A percentile compares a stretch with the other conserved stretches of the same genome.
Evolutionary conservation across 2,797 vertebrate genomes (phyloP).

Genomic region (Hirundo rustica): DNA sequence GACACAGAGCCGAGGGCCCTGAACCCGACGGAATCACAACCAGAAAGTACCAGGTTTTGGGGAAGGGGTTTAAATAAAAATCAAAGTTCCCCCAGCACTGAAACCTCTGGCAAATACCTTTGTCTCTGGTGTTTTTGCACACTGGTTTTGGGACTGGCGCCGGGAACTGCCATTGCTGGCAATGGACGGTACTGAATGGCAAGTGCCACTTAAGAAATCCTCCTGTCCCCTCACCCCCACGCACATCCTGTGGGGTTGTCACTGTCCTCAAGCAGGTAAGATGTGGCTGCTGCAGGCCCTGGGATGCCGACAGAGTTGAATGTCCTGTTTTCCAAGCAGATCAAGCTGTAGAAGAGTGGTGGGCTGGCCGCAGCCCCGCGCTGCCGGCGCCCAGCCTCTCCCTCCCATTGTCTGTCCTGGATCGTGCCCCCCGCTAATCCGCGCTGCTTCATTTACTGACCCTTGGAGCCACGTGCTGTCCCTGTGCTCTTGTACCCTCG

Average conservation of each 20-base stretch:
- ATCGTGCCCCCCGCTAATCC: not conserved
- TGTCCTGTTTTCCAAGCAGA: not conserved
- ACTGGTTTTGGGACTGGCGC: not conserved
- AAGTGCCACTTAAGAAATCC: not conserved
- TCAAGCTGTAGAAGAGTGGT: not conserved
- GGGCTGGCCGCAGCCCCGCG: not conserved
- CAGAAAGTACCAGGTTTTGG: not conserved
- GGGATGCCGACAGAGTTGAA: conserved; percentile 8
- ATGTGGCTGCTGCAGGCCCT: not conserved
- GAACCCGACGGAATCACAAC: fast-evolving
- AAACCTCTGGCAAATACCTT: not conserved
- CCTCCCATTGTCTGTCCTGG: not conserved
- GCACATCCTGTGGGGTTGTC: fast-evolving
- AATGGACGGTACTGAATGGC: not conserved
- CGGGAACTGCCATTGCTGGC: conserved; percentile 53
- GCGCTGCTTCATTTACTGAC: conserved; percentile 12
- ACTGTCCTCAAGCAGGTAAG: not conserved
- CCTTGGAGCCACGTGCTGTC: not conserved
- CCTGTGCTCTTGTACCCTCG: conserved; percentile 9
- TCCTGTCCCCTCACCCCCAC: not conserved
- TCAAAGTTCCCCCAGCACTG: not conserved
- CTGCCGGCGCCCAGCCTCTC: not conserved
- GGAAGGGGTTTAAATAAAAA: not conserved
- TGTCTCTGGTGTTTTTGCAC: not conserved
- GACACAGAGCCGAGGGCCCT: not conserved